A percentile compares a stretch with the other conserved stretches of the same genome.
phyloP scores from a whole-genome alignment of 2,113 vertebrate species.

The Pipra filicauda region DNA sequence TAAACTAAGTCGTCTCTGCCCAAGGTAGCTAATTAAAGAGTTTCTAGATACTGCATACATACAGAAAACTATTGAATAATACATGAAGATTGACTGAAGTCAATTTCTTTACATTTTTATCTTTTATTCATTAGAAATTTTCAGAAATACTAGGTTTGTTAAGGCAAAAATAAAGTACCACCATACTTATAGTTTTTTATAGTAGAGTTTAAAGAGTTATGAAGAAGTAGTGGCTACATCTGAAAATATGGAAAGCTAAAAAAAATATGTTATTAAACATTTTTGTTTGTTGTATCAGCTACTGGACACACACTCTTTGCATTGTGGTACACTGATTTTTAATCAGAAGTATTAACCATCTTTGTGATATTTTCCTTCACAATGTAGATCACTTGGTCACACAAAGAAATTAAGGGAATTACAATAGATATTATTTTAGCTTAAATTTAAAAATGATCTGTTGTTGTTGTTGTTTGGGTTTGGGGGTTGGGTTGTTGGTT shows the following conservation, averaged over 20 bases:
- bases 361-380: not conserved
- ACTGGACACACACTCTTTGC: not conserved
- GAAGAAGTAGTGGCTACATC: not conserved
- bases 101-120: slow-evolving; percentile 67
- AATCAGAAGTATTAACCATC: not conserved
- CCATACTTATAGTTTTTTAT: not conserved
- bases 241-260: not conserved
- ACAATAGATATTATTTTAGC: not conserved
- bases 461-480: too few species aligned
- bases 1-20: slow-evolving; percentile 45
- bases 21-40: slow-evolving; percentile 67
- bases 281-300: not conserved
- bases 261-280: not conserved
- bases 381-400: not conserved
- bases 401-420: not conserved
- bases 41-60: not conserved
- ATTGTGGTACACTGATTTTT: not conserved
- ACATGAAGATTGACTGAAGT: slow-evolving; percentile 70
- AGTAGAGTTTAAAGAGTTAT: not conserved
- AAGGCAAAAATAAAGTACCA: slow-evolving; percentile 9
- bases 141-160: slow-evolving; percentile 1
- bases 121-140: slow-evolving; percentile 64
- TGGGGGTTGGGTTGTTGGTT: not conserved
- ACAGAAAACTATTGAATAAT: slow-evolving; percentile 66
- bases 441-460: not conserved